phyloP scores from a whole-genome alignment of 2,113 vertebrate genomes.

The Oncorhynchus masou region DNA sequence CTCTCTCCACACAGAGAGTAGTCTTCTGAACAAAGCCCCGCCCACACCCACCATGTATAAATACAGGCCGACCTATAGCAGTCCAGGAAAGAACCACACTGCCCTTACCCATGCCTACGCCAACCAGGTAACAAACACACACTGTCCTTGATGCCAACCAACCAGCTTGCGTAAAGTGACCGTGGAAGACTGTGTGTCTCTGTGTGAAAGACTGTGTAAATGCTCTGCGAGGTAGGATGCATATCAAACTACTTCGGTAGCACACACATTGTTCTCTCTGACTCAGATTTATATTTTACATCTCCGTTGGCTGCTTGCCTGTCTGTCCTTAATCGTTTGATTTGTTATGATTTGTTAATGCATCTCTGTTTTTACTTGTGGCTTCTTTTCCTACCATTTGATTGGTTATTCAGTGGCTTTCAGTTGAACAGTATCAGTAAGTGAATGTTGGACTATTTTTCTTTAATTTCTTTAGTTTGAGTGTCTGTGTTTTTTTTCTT shows the following conservation, averaged over 20 bases:
- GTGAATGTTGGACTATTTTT: conserved; percentile 51
- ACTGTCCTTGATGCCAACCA: no score
- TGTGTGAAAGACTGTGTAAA: no score
- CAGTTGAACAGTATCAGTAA: conserved; percentile 79
- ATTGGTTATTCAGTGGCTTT: conserved; percentile 74
- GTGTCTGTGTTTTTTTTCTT: neutral
- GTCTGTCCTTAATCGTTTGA: neutral
- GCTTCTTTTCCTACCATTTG: conserved; percentile 59
- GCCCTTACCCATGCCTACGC: conserved; percentile 77
- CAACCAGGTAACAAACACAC: conserved; percentile 70
- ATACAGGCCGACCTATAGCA: conserved; percentile 88
- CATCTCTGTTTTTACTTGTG: conserved; percentile 35
- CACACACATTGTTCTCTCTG: neutral
- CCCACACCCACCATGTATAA: conserved; percentile 97
- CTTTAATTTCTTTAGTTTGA: conserved; percentile 7
- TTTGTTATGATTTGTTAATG: conserved; percentile 18
- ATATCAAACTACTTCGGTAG: no score
- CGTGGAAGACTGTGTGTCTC: no score
- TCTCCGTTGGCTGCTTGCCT: neutral
- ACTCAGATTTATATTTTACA: neutral
- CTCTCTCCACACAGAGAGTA: conserved; percentile 75
- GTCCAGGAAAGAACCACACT: conserved; percentile 82
- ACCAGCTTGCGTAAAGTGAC: no score
- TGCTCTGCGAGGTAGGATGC: no score
- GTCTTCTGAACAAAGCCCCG: conserved; percentile 86